Percentiles rank a stretch among this genome's conserved stretches.
Evolutionary conservation across 2,797 vertebrate genomes (phyloP).

Genomic region (Lutjanus argentimaculatus): DNA sequence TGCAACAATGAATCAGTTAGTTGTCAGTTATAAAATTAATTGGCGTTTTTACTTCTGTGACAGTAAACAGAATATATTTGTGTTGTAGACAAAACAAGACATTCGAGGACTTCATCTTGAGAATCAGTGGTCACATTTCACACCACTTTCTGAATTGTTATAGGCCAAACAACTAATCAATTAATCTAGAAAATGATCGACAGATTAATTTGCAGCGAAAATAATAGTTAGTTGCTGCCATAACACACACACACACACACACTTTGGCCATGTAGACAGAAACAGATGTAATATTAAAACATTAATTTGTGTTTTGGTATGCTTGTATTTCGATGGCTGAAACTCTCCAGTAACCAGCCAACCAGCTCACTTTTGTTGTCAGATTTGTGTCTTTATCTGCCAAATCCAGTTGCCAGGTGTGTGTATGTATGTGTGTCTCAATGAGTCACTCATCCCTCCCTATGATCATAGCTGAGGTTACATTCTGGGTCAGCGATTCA

Average conservation of each 20-base stretch:
- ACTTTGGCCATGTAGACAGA: not conserved
- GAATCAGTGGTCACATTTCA: too few species aligned
- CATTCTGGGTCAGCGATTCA: conserved; percentile 80
- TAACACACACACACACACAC: not conserved
- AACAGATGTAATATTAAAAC: not conserved
- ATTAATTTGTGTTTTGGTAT: not conserved
- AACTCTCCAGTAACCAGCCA: conserved; percentile 46
- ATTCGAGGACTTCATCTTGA: too few species aligned
- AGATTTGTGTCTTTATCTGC: conserved; percentile 62
- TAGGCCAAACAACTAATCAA: too few species aligned
- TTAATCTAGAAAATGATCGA: too few species aligned
- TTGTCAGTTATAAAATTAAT: too few species aligned
- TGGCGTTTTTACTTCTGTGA: too few species aligned
- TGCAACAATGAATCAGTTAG: too few species aligned
- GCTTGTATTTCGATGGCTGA: conserved; percentile 41
- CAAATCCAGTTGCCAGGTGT: conserved; percentile 74
- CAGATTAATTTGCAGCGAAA: too few species aligned
- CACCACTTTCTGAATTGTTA: too few species aligned
- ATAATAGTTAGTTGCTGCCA: too few species aligned
- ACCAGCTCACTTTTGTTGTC: conserved; percentile 63
- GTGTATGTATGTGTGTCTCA: conserved; percentile 65
- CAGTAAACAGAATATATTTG: too few species aligned
- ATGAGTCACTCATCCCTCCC: conserved; percentile 78
- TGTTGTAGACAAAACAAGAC: too few species aligned
- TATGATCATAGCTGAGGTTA: conserved; percentile 83